These are phyloP conservation scores for Fregata magnificens DNA, from an alignment of 2,113 vertebrate genomes.

Conservation along the genomic window DNA sequence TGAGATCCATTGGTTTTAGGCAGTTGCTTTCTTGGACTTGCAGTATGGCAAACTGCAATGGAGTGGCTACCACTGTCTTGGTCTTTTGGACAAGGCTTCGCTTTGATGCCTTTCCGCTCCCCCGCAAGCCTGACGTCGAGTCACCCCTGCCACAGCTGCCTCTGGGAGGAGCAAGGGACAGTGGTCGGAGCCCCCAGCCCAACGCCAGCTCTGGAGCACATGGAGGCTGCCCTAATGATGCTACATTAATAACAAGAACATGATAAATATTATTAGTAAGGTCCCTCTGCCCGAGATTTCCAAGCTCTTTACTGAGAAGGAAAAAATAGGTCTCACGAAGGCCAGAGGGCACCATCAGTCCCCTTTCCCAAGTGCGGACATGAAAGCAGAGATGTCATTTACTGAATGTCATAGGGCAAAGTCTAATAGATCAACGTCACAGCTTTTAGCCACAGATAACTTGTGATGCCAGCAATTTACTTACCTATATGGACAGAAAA, in stretches of 20 bases:
- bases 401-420: slow-evolving; percentile 26
- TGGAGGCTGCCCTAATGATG: background rate
- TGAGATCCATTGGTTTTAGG: background rate
- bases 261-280: background rate
- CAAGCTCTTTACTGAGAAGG: background rate
- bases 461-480: slow-evolving; percentile 57
- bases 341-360: slow-evolving; percentile 14
- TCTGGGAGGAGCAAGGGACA: background rate
- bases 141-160: background rate
- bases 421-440: slow-evolving; percentile 45
- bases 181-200: background rate
- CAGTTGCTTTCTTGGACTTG: background rate
- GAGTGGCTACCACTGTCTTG: background rate
- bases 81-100: background rate
- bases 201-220: background rate
- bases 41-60: background rate
- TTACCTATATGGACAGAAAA: slow-evolving; percentile 56
- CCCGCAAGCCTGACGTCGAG: accelerated
- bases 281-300: background rate
- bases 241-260: background rate
- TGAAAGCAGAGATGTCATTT: slow-evolving; percentile 13
- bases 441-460: slow-evolving; percentile 56
- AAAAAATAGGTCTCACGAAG: background rate
- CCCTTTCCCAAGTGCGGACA: background rate
- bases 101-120: background rate